phyloP scores from a whole-genome alignment of 2,888 invertebrate genomes.

The Chymomyza amoena region DNA sequence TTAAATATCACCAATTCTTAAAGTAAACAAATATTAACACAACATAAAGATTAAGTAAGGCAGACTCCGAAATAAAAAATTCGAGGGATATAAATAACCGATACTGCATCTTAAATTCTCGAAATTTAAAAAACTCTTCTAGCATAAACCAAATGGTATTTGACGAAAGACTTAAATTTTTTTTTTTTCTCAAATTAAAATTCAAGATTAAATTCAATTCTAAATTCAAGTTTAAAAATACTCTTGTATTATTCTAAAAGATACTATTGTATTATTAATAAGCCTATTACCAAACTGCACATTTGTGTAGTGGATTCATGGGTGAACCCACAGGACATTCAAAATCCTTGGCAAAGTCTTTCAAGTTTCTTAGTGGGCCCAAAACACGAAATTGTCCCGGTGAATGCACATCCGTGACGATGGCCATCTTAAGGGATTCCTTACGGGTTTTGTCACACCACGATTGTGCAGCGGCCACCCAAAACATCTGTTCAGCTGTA shows the following conservation, averaged over 20 bases:
- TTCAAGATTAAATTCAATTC: too few species aligned
- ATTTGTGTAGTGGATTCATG: conserved; percentile 96
- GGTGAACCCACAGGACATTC: conserved; percentile 89
- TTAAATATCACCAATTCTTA: neutral
- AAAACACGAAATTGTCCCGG: conserved; percentile 90
- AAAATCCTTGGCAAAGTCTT: conserved; percentile 93
- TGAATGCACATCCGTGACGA: conserved; percentile 89
- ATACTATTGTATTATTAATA: neutral
- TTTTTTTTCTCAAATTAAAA: too few species aligned
- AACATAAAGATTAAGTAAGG: too few species aligned
- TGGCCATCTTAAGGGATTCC: conserved; percentile 87
- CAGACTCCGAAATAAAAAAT: too few species aligned
- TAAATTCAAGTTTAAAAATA: too few species aligned
- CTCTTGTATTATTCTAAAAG: too few species aligned
- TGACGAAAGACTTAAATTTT: too few species aligned
- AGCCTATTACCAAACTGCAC: conserved; percentile 90
- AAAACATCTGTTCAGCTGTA: conserved; percentile 87
- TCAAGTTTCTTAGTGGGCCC: conserved; percentile 95
- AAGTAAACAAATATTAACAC: too few species aligned
- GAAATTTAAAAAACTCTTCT: too few species aligned
- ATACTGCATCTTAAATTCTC: too few species aligned
- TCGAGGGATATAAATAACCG: too few species aligned
- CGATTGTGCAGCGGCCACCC: conserved; percentile 90
- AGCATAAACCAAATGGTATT: too few species aligned
- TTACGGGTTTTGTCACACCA: conserved; percentile 92